These are phyloP conservation scores for Paramuricea clavata DNA, from an alignment of 92 coral and sea anemone genomes.

Conservation along the genomic window DNA sequence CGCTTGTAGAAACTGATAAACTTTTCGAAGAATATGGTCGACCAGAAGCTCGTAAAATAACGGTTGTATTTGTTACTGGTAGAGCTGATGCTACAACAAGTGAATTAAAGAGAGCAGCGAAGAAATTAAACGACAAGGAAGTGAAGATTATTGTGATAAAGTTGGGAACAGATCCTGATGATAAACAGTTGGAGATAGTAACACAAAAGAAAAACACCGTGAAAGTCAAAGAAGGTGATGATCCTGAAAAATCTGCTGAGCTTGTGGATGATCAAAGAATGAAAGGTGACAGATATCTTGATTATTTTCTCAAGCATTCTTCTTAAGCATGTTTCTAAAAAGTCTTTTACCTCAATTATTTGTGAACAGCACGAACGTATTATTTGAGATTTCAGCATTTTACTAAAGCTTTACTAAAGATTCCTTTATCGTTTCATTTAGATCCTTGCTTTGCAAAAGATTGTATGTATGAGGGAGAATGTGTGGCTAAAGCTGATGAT, in stretches of 20 bases:
- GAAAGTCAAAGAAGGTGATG: conserved; percentile 57
- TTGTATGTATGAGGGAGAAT: conserved; percentile 62
- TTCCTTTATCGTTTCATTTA: conserved; percentile 80
- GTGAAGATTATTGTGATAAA: conserved; percentile 81
- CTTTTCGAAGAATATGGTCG: conserved; percentile 24
- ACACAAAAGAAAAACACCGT: conserved; percentile 71
- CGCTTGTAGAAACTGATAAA: conserved; percentile 15
- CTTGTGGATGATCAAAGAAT: neutral
- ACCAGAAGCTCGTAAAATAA: conserved; percentile 61
- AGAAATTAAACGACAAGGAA: conserved; percentile 69
- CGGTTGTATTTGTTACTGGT: neutral
- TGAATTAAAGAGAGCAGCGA: conserved; percentile 48
- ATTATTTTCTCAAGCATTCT: too few species aligned
- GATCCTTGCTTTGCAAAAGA: conserved; percentile 68
- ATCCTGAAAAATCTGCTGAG: conserved; percentile 38
- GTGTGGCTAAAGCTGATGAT: conserved; percentile 67
- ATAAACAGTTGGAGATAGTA: conserved; percentile 52
- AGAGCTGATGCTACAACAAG: neutral
- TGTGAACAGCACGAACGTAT: too few species aligned
- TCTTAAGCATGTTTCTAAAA: too few species aligned
- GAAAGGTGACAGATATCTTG: conserved; percentile 41
- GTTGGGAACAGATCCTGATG: conserved; percentile 77
- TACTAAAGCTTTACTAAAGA: conserved; percentile 76
- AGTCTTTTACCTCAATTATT: too few species aligned
- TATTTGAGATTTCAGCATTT: too few species aligned